Evolutionary conservation across 2,797 vertebrate species (phyloP).

Genomic region (Lithobates sylvaticus): DNA sequence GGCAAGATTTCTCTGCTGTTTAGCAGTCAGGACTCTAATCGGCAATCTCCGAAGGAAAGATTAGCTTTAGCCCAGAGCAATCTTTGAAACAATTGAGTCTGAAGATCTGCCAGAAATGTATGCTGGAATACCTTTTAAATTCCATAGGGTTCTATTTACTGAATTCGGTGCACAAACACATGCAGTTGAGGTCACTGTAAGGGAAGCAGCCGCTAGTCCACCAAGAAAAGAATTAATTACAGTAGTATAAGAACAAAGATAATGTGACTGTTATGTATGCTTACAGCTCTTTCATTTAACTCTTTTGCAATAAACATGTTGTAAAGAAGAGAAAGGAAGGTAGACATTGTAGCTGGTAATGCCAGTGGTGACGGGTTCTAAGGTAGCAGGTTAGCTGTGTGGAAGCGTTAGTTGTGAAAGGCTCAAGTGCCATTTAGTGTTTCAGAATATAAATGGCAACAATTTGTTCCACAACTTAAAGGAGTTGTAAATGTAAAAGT

Average conservation of each 20-base stretch:
- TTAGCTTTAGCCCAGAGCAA: background rate
- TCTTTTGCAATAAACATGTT: background rate
- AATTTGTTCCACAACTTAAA: too few species aligned
- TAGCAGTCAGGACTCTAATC: background rate
- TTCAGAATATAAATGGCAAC: too few species aligned
- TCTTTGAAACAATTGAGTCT: background rate
- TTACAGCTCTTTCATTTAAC: background rate
- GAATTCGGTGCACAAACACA: background rate
- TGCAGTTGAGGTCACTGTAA: background rate
- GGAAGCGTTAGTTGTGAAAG: too few species aligned
- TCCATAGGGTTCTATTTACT: background rate
- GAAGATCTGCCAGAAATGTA: background rate
- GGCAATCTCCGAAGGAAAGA: background rate
- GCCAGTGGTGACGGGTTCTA: too few species aligned
- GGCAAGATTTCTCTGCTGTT: background rate
- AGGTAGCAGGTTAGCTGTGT: too few species aligned
- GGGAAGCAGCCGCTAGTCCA: background rate
- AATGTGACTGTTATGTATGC: background rate
- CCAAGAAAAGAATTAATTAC: background rate
- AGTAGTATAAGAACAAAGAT: background rate
- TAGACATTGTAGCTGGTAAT: background rate
- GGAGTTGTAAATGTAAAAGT: too few species aligned
- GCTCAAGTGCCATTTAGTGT: too few species aligned
- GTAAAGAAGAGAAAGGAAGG: background rate
- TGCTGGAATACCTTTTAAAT: background rate